Evolutionary conservation across 2,888 invertebrate genomes (phyloP), one percentile per base, ranked within the genome.

Genomic region (Coremacera marginata): DNA sequence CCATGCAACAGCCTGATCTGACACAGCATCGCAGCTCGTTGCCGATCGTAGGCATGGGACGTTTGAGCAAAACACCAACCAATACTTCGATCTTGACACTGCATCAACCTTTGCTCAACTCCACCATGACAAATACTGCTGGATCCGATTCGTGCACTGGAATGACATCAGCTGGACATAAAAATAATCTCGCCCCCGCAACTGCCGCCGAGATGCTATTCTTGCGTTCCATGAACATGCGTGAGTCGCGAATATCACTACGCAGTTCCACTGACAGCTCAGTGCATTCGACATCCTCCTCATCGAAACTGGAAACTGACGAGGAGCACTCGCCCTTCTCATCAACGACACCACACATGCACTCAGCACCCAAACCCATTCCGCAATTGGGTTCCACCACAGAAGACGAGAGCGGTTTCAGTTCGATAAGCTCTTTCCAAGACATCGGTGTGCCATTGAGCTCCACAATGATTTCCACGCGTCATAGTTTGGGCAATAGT

Each of bases 361-460:
- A 70, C 52, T 25, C 76, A 27, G 34, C 68, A 44, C 75, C 76
- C 75, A 81, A 76, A 75, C 63, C 67, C 37, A 65, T 81, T 78
- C 77, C 76, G 75, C 80, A 79, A 60, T 68, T 82, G 27, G 85
- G 87, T 49, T 89, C 89, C 34, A 88, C 87, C 78, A 89, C 89
- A 0, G 95, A 95, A 87, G 95, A 95, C 83, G 95, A 95, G 88
- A 95, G 95, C 86, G 95, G 95, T 37, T 95, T 95, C 89, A 95
- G 95, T 16, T 95, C 95, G 9, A 94, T 95, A 91, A 95, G 93
- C 88, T 95, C 95, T 8, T 95, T 95, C 86, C 95, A 95, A 89
- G 95, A 95, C 86, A 92, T 95, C 67, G 95, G 95, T 14, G 90
- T 95, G 84, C 94, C 94, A 3, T 72, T 87, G 1, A 84, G 84